These are phyloP conservation scores for Numenius phaeopus DNA, from an alignment of 2,797 vertebrate genomes.

Conservation along the genomic window DNA sequence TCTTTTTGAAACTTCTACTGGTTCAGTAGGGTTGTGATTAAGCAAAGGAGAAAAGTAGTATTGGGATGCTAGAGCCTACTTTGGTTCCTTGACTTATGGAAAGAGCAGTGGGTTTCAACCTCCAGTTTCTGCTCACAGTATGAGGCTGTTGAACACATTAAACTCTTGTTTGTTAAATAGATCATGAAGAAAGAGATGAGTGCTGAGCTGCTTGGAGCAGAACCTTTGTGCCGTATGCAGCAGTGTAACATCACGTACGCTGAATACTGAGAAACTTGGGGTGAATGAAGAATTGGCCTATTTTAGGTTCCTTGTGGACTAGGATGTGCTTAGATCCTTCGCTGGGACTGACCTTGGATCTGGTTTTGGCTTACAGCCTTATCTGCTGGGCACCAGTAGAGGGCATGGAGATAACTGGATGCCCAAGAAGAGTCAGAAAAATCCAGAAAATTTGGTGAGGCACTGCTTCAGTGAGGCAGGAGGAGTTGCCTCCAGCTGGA, in stretches of 20 bases:
- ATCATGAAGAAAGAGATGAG: neutral
- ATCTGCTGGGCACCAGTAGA: neutral
- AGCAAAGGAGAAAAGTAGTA: neutral
- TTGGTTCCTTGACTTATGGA: neutral
- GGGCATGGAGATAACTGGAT: neutral
- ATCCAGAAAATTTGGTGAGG: neutral
- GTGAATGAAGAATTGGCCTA: neutral
- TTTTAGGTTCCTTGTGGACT: neutral
- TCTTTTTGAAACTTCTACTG: neutral
- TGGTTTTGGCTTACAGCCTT: neutral
- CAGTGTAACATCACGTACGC: accelerated
- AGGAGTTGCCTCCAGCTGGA: neutral
- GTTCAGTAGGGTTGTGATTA: neutral
- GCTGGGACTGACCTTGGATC: neutral
- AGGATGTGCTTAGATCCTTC: neutral
- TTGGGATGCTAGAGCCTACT: neutral
- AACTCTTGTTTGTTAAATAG: neutral
- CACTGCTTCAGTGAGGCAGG: neutral
- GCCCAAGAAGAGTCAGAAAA: neutral
- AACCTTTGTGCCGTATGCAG: neutral
- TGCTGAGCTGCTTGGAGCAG: neutral
- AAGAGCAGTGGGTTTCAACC: neutral
- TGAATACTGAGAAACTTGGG: neutral
- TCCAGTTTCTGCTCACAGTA: neutral
- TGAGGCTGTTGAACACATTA: neutral